A percentile compares a stretch with the other conserved stretches of the same genome.
Conservation (phyloP, 1,140 invertebrate genomes). For the Drosophila sulfurigaster region DNA sequence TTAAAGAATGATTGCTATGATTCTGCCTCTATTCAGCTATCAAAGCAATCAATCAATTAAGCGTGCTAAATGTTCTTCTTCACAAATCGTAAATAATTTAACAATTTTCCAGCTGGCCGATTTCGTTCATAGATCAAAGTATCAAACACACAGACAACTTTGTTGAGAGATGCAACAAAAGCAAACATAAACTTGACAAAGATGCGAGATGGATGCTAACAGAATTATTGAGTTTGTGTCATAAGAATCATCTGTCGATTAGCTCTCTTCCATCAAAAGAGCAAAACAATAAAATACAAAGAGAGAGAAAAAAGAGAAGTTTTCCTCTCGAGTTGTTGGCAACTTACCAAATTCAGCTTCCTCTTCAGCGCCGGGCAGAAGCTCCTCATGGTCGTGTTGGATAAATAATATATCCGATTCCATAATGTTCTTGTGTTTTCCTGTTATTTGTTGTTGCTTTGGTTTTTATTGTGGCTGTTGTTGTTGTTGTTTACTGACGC, state of each 20-base stretch:
- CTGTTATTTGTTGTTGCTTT: conserved; percentile 3
- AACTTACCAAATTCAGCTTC: conserved; percentile 73
- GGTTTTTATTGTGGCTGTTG: neutral
- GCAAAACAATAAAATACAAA: neutral
- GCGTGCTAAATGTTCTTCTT: neutral
- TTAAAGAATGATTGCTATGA: neutral
- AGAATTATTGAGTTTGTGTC: conserved; percentile 6
- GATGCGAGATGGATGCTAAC: conserved; percentile 14
- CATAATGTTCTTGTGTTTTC: conserved; percentile 34
- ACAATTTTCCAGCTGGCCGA: conserved; percentile 3
- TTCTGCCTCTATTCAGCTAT: neutral
- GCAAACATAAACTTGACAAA: conserved; percentile 18
- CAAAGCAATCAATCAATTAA: neutral
- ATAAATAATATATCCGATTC: conserved; percentile 54
- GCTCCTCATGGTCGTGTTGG: conserved; percentile 48
- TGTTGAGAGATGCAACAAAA: neutral
- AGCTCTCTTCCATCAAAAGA: neutral
- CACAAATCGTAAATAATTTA: neutral
- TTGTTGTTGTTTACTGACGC: conserved; percentile 11
- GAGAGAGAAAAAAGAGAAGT: neutral
- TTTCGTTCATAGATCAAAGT: conserved; percentile 13
- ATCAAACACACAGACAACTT: neutral
- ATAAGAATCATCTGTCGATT: conserved; percentile 9
- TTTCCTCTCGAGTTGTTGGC: neutral
- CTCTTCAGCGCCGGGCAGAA: conserved; percentile 70